Evolutionary conservation across 2,113 vertebrate genomes (phyloP).

Genomic region (Recurvirostra avosetta): DNA sequence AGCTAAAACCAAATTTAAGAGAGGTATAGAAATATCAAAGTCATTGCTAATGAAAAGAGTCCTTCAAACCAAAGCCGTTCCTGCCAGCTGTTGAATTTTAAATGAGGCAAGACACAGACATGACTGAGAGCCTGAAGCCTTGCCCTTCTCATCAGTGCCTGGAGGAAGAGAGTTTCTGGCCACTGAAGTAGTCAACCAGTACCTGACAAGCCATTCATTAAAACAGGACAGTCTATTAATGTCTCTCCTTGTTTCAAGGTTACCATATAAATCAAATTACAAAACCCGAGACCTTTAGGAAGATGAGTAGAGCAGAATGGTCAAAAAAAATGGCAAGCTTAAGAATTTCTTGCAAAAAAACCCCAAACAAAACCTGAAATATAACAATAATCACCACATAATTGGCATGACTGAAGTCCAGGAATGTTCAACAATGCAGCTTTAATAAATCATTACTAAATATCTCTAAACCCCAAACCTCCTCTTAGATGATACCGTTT

Average conservation of each 20-base stretch:
- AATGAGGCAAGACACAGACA: not conserved
- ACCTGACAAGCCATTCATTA: constrained; percentile 72
- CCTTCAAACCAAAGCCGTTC: not conserved
- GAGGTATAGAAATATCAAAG: constrained; percentile 15
- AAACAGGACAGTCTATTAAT: constrained; percentile 50
- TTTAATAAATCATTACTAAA: constrained; percentile 29
- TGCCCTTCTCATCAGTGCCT: constrained; percentile 29
- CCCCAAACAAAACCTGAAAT: not conserved
- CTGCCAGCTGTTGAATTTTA: constrained; percentile 9
- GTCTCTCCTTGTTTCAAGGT: constrained; percentile 71
- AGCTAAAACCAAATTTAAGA: not conserved
- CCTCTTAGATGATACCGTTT: accelerated
- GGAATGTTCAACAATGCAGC: not conserved
- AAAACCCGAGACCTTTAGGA: constrained; percentile 43
- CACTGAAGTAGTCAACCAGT: constrained; percentile 50
- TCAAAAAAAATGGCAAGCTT: constrained; percentile 4
- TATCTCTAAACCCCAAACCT: not conserved
- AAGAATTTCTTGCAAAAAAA: not conserved
- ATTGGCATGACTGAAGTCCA: not conserved
- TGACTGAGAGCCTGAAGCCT: not conserved
- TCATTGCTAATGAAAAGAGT: not conserved
- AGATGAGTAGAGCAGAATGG: constrained; percentile 38
- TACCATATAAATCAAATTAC: constrained; percentile 67
- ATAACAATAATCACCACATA: constrained; percentile 1
- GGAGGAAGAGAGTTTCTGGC: constrained; percentile 21